A percentile compares a stretch with the other conserved stretches of the same genome.
phyloP scores from a whole-genome alignment of 2,797 vertebrate genomes.

The Acipenser oxyrinchus region DNA sequence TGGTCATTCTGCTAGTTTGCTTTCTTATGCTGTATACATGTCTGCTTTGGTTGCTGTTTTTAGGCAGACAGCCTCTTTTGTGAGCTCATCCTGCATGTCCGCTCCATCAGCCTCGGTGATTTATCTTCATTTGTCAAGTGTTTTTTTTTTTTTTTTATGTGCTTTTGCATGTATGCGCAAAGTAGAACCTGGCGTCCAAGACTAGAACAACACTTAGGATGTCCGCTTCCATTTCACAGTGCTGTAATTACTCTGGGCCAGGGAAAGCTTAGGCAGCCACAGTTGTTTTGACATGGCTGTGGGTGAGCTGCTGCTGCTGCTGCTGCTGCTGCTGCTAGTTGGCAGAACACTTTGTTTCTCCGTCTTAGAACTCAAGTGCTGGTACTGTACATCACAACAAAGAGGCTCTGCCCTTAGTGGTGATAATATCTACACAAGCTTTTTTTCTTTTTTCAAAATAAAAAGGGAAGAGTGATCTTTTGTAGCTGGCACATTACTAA shows the following conservation, averaged over 20 bases:
- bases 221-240: constrained; percentile 30
- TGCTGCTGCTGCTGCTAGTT: constrained; percentile 14
- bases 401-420: constrained; percentile 40
- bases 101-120: too few relatives aligned
- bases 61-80: too few relatives aligned
- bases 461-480: constrained; percentile 42
- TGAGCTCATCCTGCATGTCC: too few relatives aligned
- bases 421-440: constrained; percentile 44
- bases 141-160: not conserved
- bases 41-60: too few relatives aligned
- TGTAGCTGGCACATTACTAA: constrained; percentile 54
- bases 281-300: constrained; percentile 22
- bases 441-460: constrained; percentile 22
- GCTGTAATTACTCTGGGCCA: constrained; percentile 30
- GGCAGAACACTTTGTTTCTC: constrained; percentile 39
- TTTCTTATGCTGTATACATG: too few relatives aligned
- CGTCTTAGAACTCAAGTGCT: constrained; percentile 38
- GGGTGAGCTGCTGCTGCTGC: constrained; percentile 4
- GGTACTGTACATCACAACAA: constrained; percentile 38
- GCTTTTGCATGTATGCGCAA: constrained; percentile 14
- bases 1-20: too few relatives aligned
- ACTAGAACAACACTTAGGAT: constrained; percentile 32
- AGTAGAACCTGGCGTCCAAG: constrained; percentile 25
- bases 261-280: constrained; percentile 25
- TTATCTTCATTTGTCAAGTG: constrained; percentile 5